These are phyloP conservation scores for Aphelenchoides fujianensis DNA, from an alignment of 1,140 invertebrate species.

Conservation along the genomic window DNA sequence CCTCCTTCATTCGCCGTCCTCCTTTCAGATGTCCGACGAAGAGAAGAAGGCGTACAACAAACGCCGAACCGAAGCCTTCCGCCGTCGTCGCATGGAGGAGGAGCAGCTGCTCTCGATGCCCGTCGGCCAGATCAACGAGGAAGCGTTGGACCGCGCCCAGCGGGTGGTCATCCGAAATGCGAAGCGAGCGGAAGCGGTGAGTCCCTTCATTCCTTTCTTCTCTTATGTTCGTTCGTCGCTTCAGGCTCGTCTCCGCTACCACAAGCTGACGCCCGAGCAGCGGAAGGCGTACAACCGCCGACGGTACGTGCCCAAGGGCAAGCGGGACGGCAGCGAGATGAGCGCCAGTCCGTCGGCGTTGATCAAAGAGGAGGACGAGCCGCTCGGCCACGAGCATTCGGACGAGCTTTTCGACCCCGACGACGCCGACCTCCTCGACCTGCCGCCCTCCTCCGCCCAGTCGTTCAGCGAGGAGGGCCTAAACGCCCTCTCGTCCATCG, in stretches of 20 bases:
- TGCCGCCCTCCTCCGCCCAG: neutral
- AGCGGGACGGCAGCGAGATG: conserved; percentile 15
- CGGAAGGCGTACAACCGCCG: conserved; percentile 46
- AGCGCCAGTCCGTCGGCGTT: neutral
- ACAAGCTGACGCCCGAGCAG: conserved; percentile 40
- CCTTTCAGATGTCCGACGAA: conserved; percentile 13
- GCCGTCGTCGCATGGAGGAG: conserved; percentile 45
- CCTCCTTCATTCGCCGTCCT: neutral
- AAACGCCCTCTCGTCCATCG: conserved; percentile 39
- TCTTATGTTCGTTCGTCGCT: too few species aligned
- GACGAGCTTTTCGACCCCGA: neutral
- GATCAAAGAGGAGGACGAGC: conserved; percentile 14
- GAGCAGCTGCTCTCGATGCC: conserved; percentile 45
- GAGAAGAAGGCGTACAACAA: conserved; percentile 49
- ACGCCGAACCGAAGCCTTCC: conserved; percentile 44
- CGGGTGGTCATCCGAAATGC: conserved; percentile 45
- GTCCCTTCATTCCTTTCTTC: neutral
- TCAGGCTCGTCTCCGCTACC: conserved; percentile 13
- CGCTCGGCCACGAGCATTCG: neutral
- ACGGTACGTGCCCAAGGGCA: conserved; percentile 42
- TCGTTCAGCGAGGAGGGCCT: conserved; percentile 12
- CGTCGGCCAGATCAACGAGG: conserved; percentile 40
- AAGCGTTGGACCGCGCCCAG: conserved; percentile 44
- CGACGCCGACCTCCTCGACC: conserved; percentile 30
- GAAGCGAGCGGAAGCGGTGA: conserved; percentile 17